These are phyloP conservation scores for Sminthopsis crassicaudata DNA, from an alignment of 2,113 vertebrate genomes.

Conservation along the genomic window DNA sequence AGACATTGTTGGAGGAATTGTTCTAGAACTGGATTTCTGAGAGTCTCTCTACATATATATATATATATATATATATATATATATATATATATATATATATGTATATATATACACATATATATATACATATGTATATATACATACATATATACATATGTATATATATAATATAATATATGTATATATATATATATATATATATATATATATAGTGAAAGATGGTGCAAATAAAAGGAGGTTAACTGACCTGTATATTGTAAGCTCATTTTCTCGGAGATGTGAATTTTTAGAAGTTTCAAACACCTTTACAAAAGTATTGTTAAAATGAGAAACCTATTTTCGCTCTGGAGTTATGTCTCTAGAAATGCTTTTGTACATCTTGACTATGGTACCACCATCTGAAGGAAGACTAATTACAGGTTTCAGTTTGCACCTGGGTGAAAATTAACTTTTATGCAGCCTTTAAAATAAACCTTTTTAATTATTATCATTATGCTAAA, in stretches of 20 bases:
- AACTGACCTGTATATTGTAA: not conserved
- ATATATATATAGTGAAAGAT: no score
- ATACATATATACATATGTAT: no score
- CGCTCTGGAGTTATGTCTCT: not conserved
- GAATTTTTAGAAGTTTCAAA: not conserved
- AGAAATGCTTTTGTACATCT: constrained; percentile 37
- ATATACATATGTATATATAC: no score
- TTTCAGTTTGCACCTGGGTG: constrained; percentile 54
- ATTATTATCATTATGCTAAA: constrained; percentile 68
- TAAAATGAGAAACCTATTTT: constrained; percentile 1
- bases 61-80: no score
- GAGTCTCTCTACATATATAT: not conserved
- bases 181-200: no score
- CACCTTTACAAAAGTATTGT: not conserved
- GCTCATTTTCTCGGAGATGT: not conserved
- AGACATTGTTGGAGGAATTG: not conserved
- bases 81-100: no score
- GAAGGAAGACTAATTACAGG: constrained; percentile 60
- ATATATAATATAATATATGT: no score
- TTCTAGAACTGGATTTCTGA: not conserved
- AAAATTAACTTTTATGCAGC: constrained; percentile 62
- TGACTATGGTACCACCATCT: not conserved
- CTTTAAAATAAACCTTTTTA: constrained; percentile 54
- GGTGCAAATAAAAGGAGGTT: not conserved
- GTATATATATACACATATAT: no score